phyloP scores from a whole-genome alignment of 1,140 invertebrate genomes.

The Heterodera schachtii region DNA sequence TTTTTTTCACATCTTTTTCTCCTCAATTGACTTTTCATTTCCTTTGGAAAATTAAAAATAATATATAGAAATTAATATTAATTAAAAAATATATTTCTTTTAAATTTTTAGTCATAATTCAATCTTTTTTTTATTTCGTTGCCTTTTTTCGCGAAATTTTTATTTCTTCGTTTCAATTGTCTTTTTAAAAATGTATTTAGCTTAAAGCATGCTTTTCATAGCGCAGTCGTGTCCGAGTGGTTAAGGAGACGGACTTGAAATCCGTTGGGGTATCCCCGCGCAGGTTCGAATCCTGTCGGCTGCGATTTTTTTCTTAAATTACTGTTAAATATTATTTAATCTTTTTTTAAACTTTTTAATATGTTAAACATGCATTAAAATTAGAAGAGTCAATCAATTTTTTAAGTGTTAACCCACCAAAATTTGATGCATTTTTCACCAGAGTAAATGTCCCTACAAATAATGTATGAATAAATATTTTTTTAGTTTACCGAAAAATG shows the following conservation, averaged over 20 bases:
- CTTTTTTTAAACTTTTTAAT: constrained; percentile 15
- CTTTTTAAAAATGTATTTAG: constrained; percentile 5
- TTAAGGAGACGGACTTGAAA: constrained; percentile 33
- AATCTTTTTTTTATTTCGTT: no score
- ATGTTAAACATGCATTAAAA: neutral
- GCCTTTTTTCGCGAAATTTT: no score
- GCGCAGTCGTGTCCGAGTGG: constrained; percentile 31
- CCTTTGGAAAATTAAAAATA: no score
- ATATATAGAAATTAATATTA: no score
- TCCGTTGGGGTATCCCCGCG: constrained; percentile 27
- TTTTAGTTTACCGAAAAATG: constrained; percentile 39
- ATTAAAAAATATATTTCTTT: no score
- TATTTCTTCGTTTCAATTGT: no score
- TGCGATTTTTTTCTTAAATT: constrained; percentile 12
- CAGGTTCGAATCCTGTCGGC: constrained; percentile 33
- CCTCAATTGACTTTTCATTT: no score
- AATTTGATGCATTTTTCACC: no score
- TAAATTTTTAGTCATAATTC: no score
- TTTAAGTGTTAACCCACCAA: no score
- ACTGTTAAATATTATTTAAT: neutral
- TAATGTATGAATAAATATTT: neutral
- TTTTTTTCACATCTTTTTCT: no score
- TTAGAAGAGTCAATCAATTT: neutral
- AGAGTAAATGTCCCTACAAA: no score
- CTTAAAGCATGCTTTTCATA: neutral